Conservation (phyloP, 1,140 invertebrate species). For the Drosophila triauraria region DNA sequence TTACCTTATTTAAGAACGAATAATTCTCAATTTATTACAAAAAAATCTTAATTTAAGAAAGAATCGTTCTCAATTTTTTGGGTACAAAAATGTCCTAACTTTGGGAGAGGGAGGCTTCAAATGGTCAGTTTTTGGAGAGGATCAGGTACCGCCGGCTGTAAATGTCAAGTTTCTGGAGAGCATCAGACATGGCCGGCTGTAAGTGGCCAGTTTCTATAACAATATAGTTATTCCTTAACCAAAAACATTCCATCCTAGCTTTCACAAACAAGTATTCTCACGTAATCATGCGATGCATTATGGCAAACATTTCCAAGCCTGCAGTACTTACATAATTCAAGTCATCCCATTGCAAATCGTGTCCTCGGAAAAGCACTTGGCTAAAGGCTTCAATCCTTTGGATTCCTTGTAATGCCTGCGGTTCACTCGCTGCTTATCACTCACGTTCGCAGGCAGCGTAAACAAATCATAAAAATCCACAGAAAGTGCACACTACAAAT, state of each 20-base stretch:
- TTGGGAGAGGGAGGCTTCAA: too few species aligned
- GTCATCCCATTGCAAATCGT: constrained; percentile 3
- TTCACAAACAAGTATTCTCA: background rate
- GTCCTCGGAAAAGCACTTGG: constrained; percentile 2
- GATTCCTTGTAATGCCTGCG: constrained; percentile 10
- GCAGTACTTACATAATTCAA: constrained; percentile 15
- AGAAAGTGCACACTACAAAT: constrained; percentile 78
- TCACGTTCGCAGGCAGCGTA: constrained; percentile 60
- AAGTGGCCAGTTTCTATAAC: too few species aligned
- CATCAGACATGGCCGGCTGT: too few species aligned
- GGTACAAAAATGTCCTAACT: too few species aligned
- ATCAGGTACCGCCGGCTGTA: too few species aligned
- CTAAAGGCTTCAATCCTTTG: constrained; percentile 1
- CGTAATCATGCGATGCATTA: background rate
- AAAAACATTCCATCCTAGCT: background rate
- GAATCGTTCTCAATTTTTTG: too few species aligned
- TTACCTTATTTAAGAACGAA: too few species aligned
- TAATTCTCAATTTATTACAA: too few species aligned
- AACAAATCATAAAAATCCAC: constrained; percentile 81
- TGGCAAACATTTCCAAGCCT: background rate
- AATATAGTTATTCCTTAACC: background rate
- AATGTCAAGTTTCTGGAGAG: too few species aligned
- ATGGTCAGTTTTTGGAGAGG: too few species aligned
- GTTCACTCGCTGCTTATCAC: constrained; percentile 31
- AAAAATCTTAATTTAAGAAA: too few species aligned